These are phyloP conservation scores for Kryptolebias marmoratus DNA, from an alignment of 2,113 vertebrate genomes.

Conservation along the genomic window DNA sequence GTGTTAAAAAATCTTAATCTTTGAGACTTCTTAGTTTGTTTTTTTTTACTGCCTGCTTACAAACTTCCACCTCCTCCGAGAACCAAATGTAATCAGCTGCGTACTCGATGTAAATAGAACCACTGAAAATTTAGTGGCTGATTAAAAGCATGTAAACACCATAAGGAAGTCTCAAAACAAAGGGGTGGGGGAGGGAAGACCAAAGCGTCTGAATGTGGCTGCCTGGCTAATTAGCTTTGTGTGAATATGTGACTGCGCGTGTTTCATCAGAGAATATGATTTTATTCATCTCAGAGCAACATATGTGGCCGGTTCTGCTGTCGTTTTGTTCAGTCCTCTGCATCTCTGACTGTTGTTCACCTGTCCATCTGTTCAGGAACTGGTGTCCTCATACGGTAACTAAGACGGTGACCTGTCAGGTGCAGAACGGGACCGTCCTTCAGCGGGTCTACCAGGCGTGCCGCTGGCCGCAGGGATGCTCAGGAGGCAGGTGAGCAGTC, in stretches of 20 bases:
- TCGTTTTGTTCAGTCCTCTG: not conserved
- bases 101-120: constrained; percentile 66
- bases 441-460: constrained; percentile 93
- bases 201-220: constrained; percentile 19
- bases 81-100: constrained; percentile 54
- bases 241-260: not conserved
- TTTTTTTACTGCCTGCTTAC: constrained; percentile 21
- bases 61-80: constrained; percentile 37
- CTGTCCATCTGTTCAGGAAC: constrained; percentile 80
- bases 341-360: not conserved
- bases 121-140: constrained; percentile 49
- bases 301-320: not conserved
- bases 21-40: constrained; percentile 38
- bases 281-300: constrained; percentile 6
- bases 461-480: constrained; percentile 92
- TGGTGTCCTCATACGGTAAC: constrained; percentile 94
- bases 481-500: constrained; percentile 85
- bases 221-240: constrained; percentile 42
- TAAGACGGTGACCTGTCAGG: constrained; percentile 89
- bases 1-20: constrained; percentile 48
- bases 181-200: constrained; percentile 21
- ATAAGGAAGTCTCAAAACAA: constrained; percentile 66
- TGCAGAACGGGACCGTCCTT: constrained; percentile 93
- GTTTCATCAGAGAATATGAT: constrained; percentile 14
- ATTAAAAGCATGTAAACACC: constrained; percentile 75